Evolutionary conservation across 64 coral and sea anemone species (phyloP).

Genomic region (Actinia equina): DNA sequence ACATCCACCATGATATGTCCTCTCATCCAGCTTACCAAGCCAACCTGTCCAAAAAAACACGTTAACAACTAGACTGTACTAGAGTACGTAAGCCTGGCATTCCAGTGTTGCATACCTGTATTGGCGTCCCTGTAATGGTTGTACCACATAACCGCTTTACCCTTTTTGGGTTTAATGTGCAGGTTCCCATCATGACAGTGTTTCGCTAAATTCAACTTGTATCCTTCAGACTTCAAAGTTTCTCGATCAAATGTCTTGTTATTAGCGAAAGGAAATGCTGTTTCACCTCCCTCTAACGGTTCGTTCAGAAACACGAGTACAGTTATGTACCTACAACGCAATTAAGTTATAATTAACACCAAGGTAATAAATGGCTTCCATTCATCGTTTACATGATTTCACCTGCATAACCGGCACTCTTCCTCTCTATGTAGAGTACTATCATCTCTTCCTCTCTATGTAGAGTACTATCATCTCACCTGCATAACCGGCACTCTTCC

Average conservation of each 20-base stretch:
- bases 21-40: conserved; percentile 68
- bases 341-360: background rate
- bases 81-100: background rate
- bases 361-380: no score
- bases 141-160: conserved; percentile 85
- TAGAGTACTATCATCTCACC: background rate
- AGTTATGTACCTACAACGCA: conserved; percentile 50
- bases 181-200: conserved; percentile 71
- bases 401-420: no score
- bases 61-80: background rate
- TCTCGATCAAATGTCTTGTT: conserved; percentile 77
- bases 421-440: conserved; percentile 23
- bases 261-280: conserved; percentile 75
- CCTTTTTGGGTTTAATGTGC: conserved; percentile 65
- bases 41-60: conserved; percentile 21
- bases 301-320: conserved; percentile 79
- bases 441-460: no score
- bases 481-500: no score
- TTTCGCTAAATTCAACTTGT: conserved; percentile 65
- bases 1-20: conserved; percentile 83
- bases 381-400: no score
- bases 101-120: conserved; percentile 27
- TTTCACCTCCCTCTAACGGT: conserved; percentile 68
- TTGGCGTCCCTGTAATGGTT: conserved; percentile 58
- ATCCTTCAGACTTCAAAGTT: conserved; percentile 19